phyloP scores from a whole-genome alignment of 2,797 vertebrate species.

The Scleropages formosus region DNA sequence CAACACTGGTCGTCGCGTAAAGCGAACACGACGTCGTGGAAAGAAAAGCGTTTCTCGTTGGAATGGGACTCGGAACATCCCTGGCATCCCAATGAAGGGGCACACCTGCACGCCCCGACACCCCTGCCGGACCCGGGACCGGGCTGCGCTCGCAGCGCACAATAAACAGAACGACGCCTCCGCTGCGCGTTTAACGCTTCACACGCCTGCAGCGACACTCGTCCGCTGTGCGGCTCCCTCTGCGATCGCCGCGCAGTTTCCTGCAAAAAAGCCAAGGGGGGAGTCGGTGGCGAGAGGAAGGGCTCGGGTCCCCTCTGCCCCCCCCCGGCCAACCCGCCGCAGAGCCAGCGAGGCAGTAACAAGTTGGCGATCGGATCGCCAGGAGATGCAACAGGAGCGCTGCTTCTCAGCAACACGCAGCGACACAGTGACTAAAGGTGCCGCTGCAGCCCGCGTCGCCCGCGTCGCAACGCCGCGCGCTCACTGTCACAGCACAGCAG shows the following conservation, averaged over 20 bases:
- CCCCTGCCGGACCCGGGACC: conserved; percentile 1
- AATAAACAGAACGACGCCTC: background rate
- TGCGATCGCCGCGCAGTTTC: background rate
- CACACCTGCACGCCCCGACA: conserved; percentile 22
- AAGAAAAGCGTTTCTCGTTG: background rate
- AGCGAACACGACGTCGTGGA: background rate
- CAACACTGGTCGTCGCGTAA: background rate
- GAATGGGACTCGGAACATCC: background rate
- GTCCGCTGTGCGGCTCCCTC: background rate
- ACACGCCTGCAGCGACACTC: background rate
- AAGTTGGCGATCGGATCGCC: conserved; percentile 30
- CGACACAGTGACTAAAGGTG: too few relatives aligned
- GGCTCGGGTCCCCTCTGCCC: background rate
- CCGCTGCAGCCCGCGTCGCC: too few relatives aligned
- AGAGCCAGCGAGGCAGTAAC: conserved; percentile 8
- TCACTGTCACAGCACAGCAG: too few relatives aligned
- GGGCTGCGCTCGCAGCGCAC: background rate
- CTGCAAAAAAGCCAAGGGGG: background rate
- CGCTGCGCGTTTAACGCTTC: conserved; percentile 16
- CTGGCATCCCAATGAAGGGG: background rate
- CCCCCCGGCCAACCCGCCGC: background rate
- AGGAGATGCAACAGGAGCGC: conserved; percentile 42
- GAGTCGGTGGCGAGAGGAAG: background rate
- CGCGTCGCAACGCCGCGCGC: background rate
- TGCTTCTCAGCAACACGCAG: background rate